Evolutionary conservation across 2,113 vertebrate genomes (phyloP), one percentile per base, ranked within the genome.

Genomic region (Ceyx margarethae): DNA sequence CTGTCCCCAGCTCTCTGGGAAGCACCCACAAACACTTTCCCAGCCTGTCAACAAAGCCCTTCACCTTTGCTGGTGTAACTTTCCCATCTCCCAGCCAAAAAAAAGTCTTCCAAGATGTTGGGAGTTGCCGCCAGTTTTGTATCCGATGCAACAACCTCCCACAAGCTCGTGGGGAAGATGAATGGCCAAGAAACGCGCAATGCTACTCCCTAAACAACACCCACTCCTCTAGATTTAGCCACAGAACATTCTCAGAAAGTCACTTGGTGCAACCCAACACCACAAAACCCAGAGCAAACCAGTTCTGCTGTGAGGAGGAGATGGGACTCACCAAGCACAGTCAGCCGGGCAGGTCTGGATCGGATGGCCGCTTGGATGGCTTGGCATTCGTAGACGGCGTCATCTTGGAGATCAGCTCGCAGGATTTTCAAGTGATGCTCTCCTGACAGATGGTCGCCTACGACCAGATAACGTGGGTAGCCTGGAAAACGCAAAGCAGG

Each of bases 321-420:
- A 13, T 0, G 1, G 66, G 50, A 67, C 99, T 98, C 94, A 99
- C 99, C 99, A 2, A 99, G 98, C 35, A 99, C 99, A 0, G 99
- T 99, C 91, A 99, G 98, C 33, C 99, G 98, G 28, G 99, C 99
- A 3, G 99, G 98, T 67, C 99, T 95, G 77, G 99, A 99, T 74
- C 99, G 98, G 97, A 99, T 99, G 94, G 99, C 99, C 0, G 98
- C 99, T 78, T 99, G 99, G 93, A 99, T 99, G 74, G 99, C 99
- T 97, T 99, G 99, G 82, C 99, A 99, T 95, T 99, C 99, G 3
- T 99, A 99, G 77, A 99, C 97, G 0, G 99, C 99, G 1, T 99
- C 99, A 35, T 99, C 99, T 87, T 98, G 98, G 58, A 99, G 98
- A 91, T 99, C 99, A 4, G 98, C 99, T 22, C 98, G 96, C 92